phyloP scores from a whole-genome alignment of 53 echinoderm and acorn worm species.

The Paracentrotus lividus region DNA sequence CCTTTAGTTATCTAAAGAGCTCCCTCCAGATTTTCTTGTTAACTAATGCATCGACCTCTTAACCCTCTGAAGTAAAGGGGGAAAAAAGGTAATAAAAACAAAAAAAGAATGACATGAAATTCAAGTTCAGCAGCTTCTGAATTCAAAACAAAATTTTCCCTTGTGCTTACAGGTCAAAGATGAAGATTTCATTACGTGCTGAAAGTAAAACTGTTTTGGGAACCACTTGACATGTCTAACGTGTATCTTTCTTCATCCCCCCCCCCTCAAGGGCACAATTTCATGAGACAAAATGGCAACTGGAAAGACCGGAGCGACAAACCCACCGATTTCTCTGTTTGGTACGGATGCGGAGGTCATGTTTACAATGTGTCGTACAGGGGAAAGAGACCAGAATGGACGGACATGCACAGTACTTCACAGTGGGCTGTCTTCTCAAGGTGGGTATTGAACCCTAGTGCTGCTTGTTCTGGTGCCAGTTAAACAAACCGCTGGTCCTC shows the following conservation, averaged over 20 bases:
- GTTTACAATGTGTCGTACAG: constrained; percentile 95
- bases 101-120: too few species aligned
- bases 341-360: constrained; percentile 98
- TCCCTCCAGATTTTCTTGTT: too few species aligned
- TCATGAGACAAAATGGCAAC: constrained; percentile 97
- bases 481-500: not conserved
- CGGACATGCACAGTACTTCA: constrained; percentile 98
- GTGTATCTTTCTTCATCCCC: not conserved
- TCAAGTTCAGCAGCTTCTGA: too few species aligned
- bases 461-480: not conserved
- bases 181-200: too few species aligned
- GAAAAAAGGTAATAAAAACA: too few species aligned
- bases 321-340: constrained; percentile 93
- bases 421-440: constrained; percentile 97
- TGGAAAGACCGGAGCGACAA: constrained; percentile 97
- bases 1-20: too few species aligned
- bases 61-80: too few species aligned
- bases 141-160: too few species aligned
- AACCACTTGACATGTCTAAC: too few species aligned
- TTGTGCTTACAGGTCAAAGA: too few species aligned
- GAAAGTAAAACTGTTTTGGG: too few species aligned
- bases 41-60: too few species aligned
- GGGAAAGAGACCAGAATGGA: constrained; percentile 88
- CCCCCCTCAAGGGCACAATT: constrained; percentile 88
- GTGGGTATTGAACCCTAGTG: constrained; percentile 68